Evolutionary conservation across 2,888 invertebrate genomes (phyloP).

Genomic region (Pterostichus niger): DNA sequence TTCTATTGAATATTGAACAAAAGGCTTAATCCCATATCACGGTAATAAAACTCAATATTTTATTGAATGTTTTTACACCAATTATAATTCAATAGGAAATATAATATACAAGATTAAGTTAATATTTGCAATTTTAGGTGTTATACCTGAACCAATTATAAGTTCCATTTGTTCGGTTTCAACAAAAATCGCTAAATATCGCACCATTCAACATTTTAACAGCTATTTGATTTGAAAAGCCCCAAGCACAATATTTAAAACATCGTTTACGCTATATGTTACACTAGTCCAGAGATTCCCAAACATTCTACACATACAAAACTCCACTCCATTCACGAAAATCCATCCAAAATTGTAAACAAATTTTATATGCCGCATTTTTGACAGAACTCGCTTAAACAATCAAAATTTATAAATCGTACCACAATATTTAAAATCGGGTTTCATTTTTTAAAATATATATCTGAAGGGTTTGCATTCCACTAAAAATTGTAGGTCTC

Average conservation of each 20-base stretch:
- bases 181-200: slow-evolving; percentile 32
- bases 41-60: neutral
- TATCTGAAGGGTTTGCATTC: no score
- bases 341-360: no score
- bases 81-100: neutral
- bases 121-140: neutral
- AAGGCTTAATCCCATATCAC: neutral
- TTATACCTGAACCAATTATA: slow-evolving; percentile 3
- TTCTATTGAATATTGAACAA: neutral
- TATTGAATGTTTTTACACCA: neutral
- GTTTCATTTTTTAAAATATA: no score
- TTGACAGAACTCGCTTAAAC: no score
- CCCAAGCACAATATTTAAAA: slow-evolving; percentile 48
- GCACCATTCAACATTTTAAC: slow-evolving; percentile 35
- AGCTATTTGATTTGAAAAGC: slow-evolving; percentile 44
- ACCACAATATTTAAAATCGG: no score
- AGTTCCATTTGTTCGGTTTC: slow-evolving; percentile 24
- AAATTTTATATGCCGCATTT: no score
- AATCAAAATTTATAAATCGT: no score
- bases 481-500: no score
- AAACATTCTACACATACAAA: no score
- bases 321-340: no score
- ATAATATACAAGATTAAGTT: neutral
- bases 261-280: slow-evolving; percentile 47
- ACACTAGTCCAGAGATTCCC: neutral